Evolutionary conservation across 2,888 invertebrate species (phyloP).

Genomic region (Exocentrus adspersus): DNA sequence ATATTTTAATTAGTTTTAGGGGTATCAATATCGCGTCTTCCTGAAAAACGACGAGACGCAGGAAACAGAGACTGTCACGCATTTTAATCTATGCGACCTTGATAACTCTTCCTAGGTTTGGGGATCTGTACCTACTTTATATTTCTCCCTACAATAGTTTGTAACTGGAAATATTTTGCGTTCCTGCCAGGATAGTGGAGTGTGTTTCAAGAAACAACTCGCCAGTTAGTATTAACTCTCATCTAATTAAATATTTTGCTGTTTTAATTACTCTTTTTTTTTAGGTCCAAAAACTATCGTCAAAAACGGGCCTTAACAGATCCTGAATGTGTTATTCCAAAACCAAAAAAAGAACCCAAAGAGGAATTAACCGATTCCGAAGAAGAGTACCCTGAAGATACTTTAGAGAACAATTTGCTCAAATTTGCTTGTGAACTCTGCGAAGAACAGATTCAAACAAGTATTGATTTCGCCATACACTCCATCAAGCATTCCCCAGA

Average conservation of each 20-base stretch:
- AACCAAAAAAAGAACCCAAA: no score
- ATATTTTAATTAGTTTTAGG: no score
- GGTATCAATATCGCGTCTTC: no score
- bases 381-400: slow-evolving; percentile 6
- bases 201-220: not conserved
- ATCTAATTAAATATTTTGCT: not conserved
- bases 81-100: no score
- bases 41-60: no score
- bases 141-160: no score
- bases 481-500: slow-evolving; percentile 54
- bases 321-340: slow-evolving; percentile 20
- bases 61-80: no score
- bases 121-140: no score
- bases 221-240: not conserved
- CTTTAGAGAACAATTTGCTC: slow-evolving; percentile 52
- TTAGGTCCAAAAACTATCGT: slow-evolving; percentile 27
- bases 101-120: no score
- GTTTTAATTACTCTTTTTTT: no score
- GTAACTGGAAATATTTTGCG: no score
- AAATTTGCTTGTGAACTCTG: slow-evolving; percentile 65
- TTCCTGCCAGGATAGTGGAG: not conserved
- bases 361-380: no score
- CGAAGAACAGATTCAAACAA: slow-evolving; percentile 64
- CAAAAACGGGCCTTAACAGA: slow-evolving; percentile 13
- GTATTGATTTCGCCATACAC: slow-evolving; percentile 56